Evolutionary conservation across 1,140 invertebrate species (phyloP).

Genomic region (Aphidius gifuensis): DNA sequence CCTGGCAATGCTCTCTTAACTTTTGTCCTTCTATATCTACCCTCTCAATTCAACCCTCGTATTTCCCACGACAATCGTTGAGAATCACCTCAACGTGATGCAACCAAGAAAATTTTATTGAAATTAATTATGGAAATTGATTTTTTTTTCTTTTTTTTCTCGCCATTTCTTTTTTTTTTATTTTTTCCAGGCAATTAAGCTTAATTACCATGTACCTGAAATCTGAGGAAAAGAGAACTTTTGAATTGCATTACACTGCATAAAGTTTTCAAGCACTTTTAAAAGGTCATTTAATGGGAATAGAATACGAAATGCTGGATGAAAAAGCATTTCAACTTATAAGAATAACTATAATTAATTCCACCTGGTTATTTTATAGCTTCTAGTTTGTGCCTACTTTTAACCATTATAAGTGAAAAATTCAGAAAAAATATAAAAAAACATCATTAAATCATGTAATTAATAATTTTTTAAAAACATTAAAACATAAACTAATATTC

Average conservation of each 20-base stretch:
- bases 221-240: conserved; percentile 6
- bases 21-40: not conserved
- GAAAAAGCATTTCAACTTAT: conserved; percentile 1
- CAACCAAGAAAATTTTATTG: not conserved
- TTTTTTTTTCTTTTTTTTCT: too few relatives aligned
- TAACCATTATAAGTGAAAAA: not conserved
- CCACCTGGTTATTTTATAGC: not conserved
- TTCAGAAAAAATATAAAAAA: not conserved
- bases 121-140: conserved; percentile 6
- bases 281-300: conserved; percentile 11
- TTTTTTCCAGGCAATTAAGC: conserved; percentile 1
- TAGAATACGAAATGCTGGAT: not conserved
- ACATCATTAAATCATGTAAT: too few relatives aligned
- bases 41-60: too few relatives aligned
- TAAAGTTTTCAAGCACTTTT: conserved; percentile 9
- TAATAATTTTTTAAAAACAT: too few relatives aligned
- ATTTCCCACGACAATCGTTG: too few relatives aligned
- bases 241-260: not conserved
- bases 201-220: conserved; percentile 11
- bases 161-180: not conserved
- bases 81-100: too few relatives aligned
- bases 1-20: too few relatives aligned
- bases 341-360: conserved; percentile 11
- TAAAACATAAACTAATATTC: too few relatives aligned
- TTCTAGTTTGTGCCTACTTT: too few relatives aligned